These are phyloP conservation scores for Pempheris klunzingeri DNA, from an alignment of 2,797 vertebrate genomes.

Conservation along the genomic window DNA sequence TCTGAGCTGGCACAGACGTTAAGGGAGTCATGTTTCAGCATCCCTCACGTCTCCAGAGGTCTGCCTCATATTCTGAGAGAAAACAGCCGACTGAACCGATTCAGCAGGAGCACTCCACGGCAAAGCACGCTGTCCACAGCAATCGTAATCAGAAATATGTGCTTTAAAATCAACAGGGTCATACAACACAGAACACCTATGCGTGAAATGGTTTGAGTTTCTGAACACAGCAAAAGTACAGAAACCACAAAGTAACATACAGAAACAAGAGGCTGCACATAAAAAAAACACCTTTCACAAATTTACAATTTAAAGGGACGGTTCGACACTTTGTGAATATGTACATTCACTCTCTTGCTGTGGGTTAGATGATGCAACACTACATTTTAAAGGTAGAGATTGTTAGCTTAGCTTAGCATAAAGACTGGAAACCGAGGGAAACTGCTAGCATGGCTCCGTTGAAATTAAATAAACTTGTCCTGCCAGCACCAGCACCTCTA, in stretches of 20 bases:
- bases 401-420: constrained; percentile 7
- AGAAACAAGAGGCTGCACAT: background rate
- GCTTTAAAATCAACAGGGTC: background rate
- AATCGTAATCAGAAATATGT: background rate
- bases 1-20: background rate
- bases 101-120: background rate
- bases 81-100: background rate
- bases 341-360: background rate
- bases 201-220: background rate
- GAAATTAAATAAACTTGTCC: background rate
- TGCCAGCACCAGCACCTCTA: background rate
- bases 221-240: background rate
- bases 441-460: background rate
- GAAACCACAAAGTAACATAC: no score
- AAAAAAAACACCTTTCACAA: background rate
- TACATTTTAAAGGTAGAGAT: background rate
- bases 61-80: background rate
- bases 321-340: no score
- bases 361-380: background rate
- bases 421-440: background rate
- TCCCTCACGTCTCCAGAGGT: background rate
- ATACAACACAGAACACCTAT: no score
- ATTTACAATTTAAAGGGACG: background rate
- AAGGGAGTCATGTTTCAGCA: background rate
- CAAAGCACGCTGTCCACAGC: no score